These are phyloP conservation scores for Vidua chalybeata DNA, from an alignment of 2,113 vertebrate genomes.

Conservation along the genomic window DNA sequence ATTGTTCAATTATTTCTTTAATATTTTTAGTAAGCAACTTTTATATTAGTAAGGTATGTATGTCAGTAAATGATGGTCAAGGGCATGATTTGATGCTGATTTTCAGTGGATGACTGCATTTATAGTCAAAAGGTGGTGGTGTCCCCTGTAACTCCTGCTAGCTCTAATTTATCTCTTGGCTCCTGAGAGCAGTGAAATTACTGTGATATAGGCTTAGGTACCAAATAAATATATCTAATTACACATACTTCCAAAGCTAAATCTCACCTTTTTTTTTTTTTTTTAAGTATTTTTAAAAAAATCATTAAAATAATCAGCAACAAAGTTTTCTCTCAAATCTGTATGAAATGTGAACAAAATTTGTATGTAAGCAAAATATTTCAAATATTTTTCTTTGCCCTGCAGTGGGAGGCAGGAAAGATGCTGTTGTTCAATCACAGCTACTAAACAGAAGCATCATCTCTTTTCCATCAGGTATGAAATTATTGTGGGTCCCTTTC, in stretches of 20 bases:
- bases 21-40: background rate
- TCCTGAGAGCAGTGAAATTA: background rate
- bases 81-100: background rate
- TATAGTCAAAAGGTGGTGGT: background rate
- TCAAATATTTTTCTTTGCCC: background rate
- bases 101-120: background rate
- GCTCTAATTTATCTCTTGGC: background rate
- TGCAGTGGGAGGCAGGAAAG: background rate
- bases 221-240: background rate
- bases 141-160: background rate
- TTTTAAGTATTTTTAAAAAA: background rate
- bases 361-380: background rate
- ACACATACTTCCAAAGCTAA: background rate
- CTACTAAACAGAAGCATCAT: background rate
- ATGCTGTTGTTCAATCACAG: background rate
- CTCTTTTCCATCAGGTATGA: fast-evolving
- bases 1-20: background rate
- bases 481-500: background rate
- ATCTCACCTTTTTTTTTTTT: background rate
- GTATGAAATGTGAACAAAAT: background rate
- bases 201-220: background rate
- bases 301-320: background rate
- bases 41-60: background rate
- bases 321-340: background rate
- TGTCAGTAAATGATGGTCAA: background rate